Evolutionary conservation across 2,797 vertebrate genomes (phyloP).

Genomic region (Paramormyrops hopkinsi): DNA sequence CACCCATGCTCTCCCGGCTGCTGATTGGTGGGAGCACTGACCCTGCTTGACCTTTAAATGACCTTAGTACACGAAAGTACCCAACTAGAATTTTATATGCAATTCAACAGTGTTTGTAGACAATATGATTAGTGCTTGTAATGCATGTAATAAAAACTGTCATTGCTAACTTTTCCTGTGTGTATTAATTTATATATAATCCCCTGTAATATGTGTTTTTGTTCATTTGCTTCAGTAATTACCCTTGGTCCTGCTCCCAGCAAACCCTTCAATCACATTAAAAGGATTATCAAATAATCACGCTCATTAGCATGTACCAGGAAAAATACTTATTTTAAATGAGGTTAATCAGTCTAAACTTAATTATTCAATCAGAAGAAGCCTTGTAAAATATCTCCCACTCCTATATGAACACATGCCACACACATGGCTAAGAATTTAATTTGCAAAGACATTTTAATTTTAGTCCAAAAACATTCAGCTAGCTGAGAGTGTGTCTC

Average conservation of each 20-base stretch:
- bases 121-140: not conserved
- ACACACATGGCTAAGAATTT: not conserved
- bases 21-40: not conserved
- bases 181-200: not conserved
- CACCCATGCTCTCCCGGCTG: not conserved
- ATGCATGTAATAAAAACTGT: not conserved
- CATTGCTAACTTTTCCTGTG: constrained; percentile 1
- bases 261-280: not conserved
- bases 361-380: not conserved
- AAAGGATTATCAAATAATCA: not conserved
- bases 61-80: not conserved
- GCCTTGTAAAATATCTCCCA: not conserved
- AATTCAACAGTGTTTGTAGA: not conserved
- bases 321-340: not conserved
- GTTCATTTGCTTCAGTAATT: not conserved
- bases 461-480: not conserved
- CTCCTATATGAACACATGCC: not conserved
- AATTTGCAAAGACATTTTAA: not conserved
- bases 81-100: not conserved
- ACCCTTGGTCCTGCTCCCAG: not conserved
- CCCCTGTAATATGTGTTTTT: not conserved
- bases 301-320: not conserved
- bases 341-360: not conserved
- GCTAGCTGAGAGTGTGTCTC: not conserved
- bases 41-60: not conserved